These are phyloP conservation scores for Athene noctua DNA, from an alignment of 2,113 vertebrate genomes.

Conservation along the genomic window DNA sequence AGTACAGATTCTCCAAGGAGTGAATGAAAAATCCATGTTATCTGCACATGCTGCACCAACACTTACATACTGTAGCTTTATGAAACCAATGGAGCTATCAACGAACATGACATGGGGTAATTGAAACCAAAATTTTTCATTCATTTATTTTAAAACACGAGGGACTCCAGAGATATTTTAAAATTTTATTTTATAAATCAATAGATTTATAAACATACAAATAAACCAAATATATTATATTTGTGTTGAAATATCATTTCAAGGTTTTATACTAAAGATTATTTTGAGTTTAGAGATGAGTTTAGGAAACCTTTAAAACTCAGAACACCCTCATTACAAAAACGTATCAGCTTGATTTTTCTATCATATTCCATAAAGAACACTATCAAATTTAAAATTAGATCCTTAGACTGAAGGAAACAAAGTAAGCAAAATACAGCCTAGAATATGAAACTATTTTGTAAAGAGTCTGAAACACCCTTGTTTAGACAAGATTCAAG, in stretches of 20 bases:
- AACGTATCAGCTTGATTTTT: neutral
- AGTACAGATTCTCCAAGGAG: neutral
- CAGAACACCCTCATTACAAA: neutral
- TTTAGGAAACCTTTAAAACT: slow-evolving; percentile 5
- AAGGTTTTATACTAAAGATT: neutral
- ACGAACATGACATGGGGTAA: neutral
- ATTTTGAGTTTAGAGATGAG: neutral
- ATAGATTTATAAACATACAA: slow-evolving; percentile 39
- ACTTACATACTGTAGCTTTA: neutral
- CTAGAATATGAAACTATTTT: neutral
- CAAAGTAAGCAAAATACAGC: neutral
- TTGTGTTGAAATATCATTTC: slow-evolving; percentile 5
- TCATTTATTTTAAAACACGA: neutral
- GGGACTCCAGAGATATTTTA: neutral
- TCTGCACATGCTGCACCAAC: neutral
- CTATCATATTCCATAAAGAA: neutral
- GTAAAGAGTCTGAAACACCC: neutral
- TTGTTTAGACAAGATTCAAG: neutral
- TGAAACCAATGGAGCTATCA: neutral
- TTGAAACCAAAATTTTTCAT: neutral
- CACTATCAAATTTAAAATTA: neutral
- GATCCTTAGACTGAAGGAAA: neutral
- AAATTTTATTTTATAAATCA: slow-evolving; percentile 41
- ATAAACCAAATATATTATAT: slow-evolving; percentile 58
- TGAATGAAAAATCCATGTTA: neutral